Percentiles rank a stretch among this genome's conserved stretches.
These are phyloP conservation scores for Serrognathus titanus DNA, from an alignment of 2,888 invertebrate genomes.

Conservation along the genomic window DNA sequence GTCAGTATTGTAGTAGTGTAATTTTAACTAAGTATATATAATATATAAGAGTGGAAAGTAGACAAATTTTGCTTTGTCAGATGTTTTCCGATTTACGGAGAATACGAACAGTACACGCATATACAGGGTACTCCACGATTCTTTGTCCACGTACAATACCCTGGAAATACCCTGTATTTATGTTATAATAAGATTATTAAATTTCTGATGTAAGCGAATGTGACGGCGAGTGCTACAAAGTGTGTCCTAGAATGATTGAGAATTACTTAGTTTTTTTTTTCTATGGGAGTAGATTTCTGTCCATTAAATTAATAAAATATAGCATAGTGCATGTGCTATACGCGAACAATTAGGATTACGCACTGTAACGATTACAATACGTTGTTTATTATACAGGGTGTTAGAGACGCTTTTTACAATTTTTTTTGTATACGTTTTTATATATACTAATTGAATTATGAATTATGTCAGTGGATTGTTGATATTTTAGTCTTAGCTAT, in stretches of 20 bases:
- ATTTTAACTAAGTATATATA: constrained; percentile 20
- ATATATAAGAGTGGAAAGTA: constrained; percentile 24
- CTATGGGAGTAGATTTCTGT: constrained; percentile 20
- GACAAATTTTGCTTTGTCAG: constrained; percentile 26
- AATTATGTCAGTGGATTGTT: not conserved
- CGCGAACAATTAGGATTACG: constrained; percentile 16
- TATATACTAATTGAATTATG: not conserved
- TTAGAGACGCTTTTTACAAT: constrained; percentile 15
- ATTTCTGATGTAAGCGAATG: constrained; percentile 1
- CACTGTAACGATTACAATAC: constrained; percentile 12
- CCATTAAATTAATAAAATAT: constrained; percentile 16
- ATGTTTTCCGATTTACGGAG: constrained; percentile 4
- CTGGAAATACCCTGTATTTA: constrained; percentile 27
- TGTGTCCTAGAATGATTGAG: not conserved
- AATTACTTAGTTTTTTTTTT: constrained; percentile 9
- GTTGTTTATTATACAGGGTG: constrained; percentile 22
- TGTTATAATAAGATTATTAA: constrained; percentile 5
- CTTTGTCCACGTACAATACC: constrained; percentile 12
- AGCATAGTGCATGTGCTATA: constrained; percentile 17
- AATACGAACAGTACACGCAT: constrained; percentile 20
- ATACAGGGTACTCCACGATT: constrained; percentile 28
- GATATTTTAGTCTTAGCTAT: not conserved
- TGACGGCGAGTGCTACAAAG: constrained; percentile 4
- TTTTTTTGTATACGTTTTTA: constrained; percentile 15
- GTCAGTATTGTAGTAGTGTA: constrained; percentile 5